Conservation (phyloP, 2,113 vertebrate genomes). For the Halichoeres trimaculatus region DNA sequence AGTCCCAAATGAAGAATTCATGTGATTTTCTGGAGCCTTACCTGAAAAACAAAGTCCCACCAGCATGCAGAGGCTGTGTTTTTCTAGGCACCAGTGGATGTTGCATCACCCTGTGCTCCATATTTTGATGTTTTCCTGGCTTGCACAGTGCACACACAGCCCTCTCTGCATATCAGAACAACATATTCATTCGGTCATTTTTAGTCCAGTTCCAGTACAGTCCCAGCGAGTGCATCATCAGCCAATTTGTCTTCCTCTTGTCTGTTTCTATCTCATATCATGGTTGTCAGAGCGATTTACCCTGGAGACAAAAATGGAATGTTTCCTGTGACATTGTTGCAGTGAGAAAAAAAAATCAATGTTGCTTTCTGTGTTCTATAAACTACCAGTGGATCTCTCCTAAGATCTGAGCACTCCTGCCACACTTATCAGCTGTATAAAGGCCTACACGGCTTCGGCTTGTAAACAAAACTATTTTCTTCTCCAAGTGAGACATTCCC, state of each 20-base stretch:
- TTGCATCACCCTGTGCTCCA: neutral
- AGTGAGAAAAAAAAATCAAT: neutral
- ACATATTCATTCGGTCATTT: neutral
- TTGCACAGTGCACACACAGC: neutral
- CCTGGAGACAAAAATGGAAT: conserved; percentile 6
- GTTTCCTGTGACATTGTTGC: conserved; percentile 8
- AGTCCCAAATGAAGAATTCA: neutral
- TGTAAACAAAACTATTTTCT: neutral
- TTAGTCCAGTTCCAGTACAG: neutral
- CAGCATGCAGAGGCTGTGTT: neutral
- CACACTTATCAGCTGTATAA: conserved; percentile 4
- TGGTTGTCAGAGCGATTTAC: neutral
- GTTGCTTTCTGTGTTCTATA: neutral
- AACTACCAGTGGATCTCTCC: neutral
- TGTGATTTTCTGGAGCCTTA: neutral
- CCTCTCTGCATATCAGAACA: conserved; percentile 3
- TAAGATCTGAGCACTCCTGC: neutral
- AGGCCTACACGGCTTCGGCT: neutral
- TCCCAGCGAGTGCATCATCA: neutral
- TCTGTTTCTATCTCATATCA: conserved; percentile 3
- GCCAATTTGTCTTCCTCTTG: conserved; percentile 18
- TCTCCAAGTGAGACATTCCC: neutral
- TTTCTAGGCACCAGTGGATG: neutral
- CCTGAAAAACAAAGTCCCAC: neutral
- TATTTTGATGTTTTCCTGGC: neutral